phyloP scores from a whole-genome alignment of 1,140 invertebrate species.

The Rhopalosiphum padi region DNA sequence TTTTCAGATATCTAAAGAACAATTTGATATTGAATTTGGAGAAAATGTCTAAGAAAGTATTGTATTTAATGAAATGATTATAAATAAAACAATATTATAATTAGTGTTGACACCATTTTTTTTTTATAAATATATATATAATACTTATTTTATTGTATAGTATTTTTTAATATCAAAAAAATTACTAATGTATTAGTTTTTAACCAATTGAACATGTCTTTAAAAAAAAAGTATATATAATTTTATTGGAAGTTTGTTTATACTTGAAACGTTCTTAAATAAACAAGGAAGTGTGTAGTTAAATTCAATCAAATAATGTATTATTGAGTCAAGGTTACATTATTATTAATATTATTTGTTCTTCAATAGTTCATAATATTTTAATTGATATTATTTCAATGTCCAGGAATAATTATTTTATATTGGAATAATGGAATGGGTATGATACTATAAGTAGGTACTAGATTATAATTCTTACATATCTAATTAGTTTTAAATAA shows the following conservation, averaged over 20 bases:
- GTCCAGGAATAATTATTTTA: neutral
- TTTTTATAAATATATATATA: neutral
- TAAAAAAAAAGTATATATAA: neutral
- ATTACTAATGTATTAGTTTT: neutral
- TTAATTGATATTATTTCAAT: neutral
- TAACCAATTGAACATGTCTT: neutral
- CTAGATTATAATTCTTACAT: neutral
- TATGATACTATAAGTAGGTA: neutral
- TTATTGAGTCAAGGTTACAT: neutral
- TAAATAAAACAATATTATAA: conserved; percentile 4
- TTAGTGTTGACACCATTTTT: neutral
- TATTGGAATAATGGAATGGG: neutral
- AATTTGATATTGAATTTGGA: conserved; percentile 64
- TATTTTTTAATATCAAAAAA: neutral
- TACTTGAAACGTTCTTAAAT: neutral
- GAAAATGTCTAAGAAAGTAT: neutral
- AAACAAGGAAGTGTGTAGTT: neutral
- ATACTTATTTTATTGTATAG: neutral
- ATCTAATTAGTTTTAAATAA: neutral
- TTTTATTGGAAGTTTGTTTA: neutral
- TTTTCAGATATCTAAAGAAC: conserved; percentile 64
- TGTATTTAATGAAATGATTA: too few relatives aligned
- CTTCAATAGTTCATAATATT: neutral
- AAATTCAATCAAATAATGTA: neutral
- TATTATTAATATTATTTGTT: neutral